Conservation (phyloP, 2,797 vertebrate genomes). For the Lepidocolaptes lacrymiger region DNA sequence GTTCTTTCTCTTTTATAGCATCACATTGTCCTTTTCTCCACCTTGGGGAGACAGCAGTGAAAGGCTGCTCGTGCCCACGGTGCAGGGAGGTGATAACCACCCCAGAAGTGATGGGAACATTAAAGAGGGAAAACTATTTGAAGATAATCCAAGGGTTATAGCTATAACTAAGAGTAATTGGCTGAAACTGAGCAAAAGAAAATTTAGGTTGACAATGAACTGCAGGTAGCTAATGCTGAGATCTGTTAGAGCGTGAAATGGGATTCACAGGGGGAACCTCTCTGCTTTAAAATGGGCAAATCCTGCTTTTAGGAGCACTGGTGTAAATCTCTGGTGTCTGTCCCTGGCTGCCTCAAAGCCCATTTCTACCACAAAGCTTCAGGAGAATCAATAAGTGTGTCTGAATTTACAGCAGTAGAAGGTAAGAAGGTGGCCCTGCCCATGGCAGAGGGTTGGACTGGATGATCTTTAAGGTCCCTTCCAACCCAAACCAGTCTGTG, state of each 20-base stretch:
- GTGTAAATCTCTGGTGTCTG: neutral
- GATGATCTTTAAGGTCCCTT: neutral
- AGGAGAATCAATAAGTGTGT: neutral
- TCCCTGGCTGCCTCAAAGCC: neutral
- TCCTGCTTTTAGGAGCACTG: neutral
- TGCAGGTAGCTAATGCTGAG: slow-evolving; percentile 25
- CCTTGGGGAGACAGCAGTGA: slow-evolving; percentile 28
- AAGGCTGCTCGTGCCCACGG: neutral
- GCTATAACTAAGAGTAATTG: slow-evolving; percentile 41
- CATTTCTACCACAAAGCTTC: neutral
- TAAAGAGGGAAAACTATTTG: slow-evolving; percentile 14
- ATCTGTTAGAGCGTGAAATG: slow-evolving; percentile 39
- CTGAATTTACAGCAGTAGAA: neutral
- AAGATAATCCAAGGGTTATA: neutral
- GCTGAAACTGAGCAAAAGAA: slow-evolving; percentile 49
- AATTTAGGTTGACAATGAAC: slow-evolving; percentile 24
- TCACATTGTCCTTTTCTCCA: slow-evolving; percentile 15
- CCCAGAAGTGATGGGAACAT: slow-evolving; percentile 20
- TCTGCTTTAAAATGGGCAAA: neutral
- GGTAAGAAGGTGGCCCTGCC: neutral
- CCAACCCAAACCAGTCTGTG: neutral
- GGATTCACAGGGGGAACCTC: neutral
- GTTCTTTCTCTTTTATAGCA: slow-evolving; percentile 33
- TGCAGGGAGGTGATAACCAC: neutral
- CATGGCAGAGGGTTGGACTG: neutral